phyloP scores from a whole-genome alignment of 2,797 vertebrate genomes.

The Spinibarbus caldwelli region DNA sequence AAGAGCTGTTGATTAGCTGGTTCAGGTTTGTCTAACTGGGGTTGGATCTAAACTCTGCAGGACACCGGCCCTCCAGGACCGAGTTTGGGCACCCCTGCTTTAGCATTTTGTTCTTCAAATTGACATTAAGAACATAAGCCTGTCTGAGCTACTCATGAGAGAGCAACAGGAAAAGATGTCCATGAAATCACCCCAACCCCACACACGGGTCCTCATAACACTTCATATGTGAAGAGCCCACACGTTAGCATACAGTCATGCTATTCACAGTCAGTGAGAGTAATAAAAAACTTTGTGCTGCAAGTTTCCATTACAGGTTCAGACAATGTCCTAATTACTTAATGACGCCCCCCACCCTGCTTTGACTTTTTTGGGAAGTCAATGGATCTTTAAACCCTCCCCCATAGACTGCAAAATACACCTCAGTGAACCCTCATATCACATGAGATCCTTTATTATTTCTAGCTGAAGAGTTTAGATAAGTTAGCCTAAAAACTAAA shows the following conservation, averaged over 20 bases:
- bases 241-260: not conserved
- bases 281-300: not conserved
- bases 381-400: conserved; percentile 18
- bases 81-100: no score
- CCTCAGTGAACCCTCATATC: conserved; percentile 13
- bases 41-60: no score
- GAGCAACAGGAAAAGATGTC: conserved; percentile 69
- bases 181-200: conserved; percentile 59
- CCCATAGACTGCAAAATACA: conserved; percentile 21
- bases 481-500: not conserved
- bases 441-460: not conserved
- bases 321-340: conserved; percentile 40
- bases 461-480: conserved; percentile 18
- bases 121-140: conserved; percentile 65
- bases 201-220: no score
- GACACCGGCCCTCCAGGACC: no score
- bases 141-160: conserved; percentile 68
- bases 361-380: conserved; percentile 20
- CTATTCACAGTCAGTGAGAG: conserved; percentile 14
- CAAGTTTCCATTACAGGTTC: not conserved
- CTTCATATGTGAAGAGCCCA: not conserved
- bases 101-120: not conserved
- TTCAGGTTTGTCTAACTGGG: no score
- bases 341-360: not conserved
- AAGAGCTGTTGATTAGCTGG: no score